Evolutionary conservation across 2,888 invertebrate species (phyloP), one percentile per base, ranked within the genome.

Genomic region (Drosophila borealis): DNA sequence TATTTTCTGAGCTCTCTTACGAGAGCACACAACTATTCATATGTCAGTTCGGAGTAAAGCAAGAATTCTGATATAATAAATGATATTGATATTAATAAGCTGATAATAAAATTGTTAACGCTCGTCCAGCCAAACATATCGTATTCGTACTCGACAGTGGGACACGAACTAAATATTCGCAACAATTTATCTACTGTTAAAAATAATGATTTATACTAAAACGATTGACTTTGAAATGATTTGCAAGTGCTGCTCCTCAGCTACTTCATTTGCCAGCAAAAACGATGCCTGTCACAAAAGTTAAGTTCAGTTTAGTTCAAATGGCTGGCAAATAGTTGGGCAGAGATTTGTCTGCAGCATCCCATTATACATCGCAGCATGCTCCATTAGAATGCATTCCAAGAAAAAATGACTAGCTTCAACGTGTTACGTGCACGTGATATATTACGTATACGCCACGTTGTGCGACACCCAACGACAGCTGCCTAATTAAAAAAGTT

Each of bases 401-500:
- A 29, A 0, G 2, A 17, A 11, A 8, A 39, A 50, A 21, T 17
- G 17, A 17, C 2, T 5, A 21, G 21, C 21, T 21, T 21, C 21
- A 21, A 5, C 29, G 29, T 29, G 29, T 29, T 29, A 8, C 2
- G 29, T 25, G 8, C 13, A 42, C 42, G 42, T 42, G 17, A 42
- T 41, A 41, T 41, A 59, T 66, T 73, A 53, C 74, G 74, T 68
- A 81, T 71, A 67, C 61, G 72, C 41, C 68, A 48, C 39, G 55
- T 50, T 41, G 17, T 37, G 33, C 54, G 62, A 65, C 64, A 50
- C 25, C 63, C 44, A 57, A 37, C 54, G 78, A 84, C 78, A 80
- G 85, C 72, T 84, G 85, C 68, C 75, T 71, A 82, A 82, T 83
- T 80, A 70, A 73, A 70, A 63, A n/a, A n/a, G n/a, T 66, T 51